Base-by-base conservation (phyloP, 2,113 vertebrate species). In the Bungarus multicinctus region DNA sequence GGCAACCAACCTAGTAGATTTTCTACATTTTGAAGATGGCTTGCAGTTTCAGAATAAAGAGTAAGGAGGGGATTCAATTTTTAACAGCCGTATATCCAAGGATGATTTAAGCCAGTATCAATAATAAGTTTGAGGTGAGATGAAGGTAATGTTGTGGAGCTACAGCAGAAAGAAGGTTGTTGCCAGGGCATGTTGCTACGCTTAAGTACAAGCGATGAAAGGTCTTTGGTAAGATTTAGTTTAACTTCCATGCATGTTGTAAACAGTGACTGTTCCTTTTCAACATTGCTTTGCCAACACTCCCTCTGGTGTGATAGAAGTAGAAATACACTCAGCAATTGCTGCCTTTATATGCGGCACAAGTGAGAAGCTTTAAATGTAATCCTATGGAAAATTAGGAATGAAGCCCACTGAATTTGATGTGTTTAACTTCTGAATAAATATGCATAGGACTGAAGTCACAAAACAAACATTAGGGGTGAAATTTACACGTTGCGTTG, bases 221-320 rank as follows among this genome's bases (percentile, higher is more conserved):
- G 74, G 2, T 43, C 74, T 81, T 39, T 39, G 74, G 16, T 43
- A 81, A 34, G 18, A 39, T 81, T 50, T 0, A 0, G 16, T 81
- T 90, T 57, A 58, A 60, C 85, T 89, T 81, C 45, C 30, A 89
- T 53, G 45, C 85, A 92, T 58, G 88, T 91, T 87, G 94, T 90
- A 93, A 96, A 58, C 92, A 95, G 96, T 94, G 96, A 95, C 96
- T 96, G 93, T 85, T 92, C 93, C 86, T 96, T 86, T 93, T 94
- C 88, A 9, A 89, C 94, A 93, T 92, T 94, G 94, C 94, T 95
- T 96, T 97, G 95, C 95, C 94, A 95, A 96, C 89, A 50, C 96
- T 97, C 96, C 97, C 97, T 97, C 96, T 97, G 85, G 95, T 96
- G 97, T 96, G 95, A 93, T 93, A 93, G 92, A 95, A 94, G 96